Conservation (phyloP, 2,797 vertebrate species). For the Acanthurus leucopareius region DNA sequence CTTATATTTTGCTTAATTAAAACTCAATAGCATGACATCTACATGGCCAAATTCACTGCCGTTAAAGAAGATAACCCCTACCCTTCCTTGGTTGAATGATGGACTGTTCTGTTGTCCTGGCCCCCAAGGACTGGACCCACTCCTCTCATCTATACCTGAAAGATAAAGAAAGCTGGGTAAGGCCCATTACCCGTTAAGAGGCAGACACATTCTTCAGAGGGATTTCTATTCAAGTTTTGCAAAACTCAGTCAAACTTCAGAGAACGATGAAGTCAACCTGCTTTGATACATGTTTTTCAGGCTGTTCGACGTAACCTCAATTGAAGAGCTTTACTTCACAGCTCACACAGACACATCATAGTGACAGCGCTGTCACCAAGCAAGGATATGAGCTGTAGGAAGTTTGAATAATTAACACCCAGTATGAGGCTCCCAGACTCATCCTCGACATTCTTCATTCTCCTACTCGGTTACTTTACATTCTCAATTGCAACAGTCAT, state of each 20-base stretch:
- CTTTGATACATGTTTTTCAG: conserved; percentile 60
- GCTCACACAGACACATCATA: conserved; percentile 68
- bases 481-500: conserved; percentile 82
- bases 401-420: conserved; percentile 86
- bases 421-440: conserved; percentile 79
- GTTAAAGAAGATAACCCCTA: conserved; percentile 70
- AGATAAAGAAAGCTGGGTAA: conserved; percentile 65
- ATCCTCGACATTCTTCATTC: conserved; percentile 77
- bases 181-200: conserved; percentile 10
- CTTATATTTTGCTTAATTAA: background rate
- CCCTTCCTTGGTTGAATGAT: conserved; percentile 92
- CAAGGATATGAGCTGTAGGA: conserved; percentile 80
- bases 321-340: conserved; percentile 63
- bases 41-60: conserved; percentile 1
- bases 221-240: conserved; percentile 29
- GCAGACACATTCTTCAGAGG: conserved; percentile 21
- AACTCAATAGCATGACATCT: conserved; percentile 12
- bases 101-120: conserved; percentile 90
- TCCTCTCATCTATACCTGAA: conserved; percentile 93
- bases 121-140: conserved; percentile 91
- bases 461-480: conserved; percentile 74
- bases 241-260: conserved; percentile 54
- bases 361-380: conserved; percentile 79
- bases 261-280: conserved; percentile 58
- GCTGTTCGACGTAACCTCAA: conserved; percentile 58